These are phyloP conservation scores for Nephrocerus scutellatus DNA, from an alignment of 2,888 invertebrate species.

Conservation along the genomic window DNA sequence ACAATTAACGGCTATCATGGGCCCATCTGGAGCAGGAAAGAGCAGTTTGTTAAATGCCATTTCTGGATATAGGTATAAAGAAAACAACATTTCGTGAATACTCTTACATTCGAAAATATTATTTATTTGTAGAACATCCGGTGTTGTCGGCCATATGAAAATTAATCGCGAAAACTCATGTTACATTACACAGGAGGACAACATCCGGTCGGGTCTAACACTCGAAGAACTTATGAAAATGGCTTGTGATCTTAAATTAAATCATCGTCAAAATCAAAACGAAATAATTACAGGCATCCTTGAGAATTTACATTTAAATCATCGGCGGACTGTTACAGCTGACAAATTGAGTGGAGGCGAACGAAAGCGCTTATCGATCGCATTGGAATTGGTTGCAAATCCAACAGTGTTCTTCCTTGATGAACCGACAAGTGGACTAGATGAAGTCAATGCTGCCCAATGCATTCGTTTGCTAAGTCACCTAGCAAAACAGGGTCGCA, in stretches of 20 bases:
- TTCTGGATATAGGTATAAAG: slow-evolving; percentile 63
- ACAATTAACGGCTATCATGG: slow-evolving; percentile 61
- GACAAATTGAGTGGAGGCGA: slow-evolving; percentile 68
- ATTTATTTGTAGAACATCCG: slow-evolving; percentile 51
- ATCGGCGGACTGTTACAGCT: slow-evolving; percentile 44
- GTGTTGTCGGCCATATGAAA: slow-evolving; percentile 60
- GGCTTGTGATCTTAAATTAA: slow-evolving; percentile 68
- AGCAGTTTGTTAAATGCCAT: slow-evolving; percentile 70
- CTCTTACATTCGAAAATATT: background rate
- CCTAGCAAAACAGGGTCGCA: slow-evolving; percentile 57
- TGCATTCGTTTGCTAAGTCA: slow-evolving; percentile 54
- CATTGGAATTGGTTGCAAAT: slow-evolving; percentile 75
- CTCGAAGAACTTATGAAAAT: slow-evolving; percentile 72
- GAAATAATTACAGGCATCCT: slow-evolving; percentile 41
- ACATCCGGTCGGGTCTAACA: slow-evolving; percentile 64
- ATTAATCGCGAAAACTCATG: slow-evolving; percentile 71
- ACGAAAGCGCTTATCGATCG: slow-evolving; percentile 71
- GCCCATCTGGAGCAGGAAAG: slow-evolving; percentile 67
- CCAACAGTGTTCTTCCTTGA: slow-evolving; percentile 78
- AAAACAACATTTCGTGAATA: background rate
- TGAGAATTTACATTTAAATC: slow-evolving; percentile 40
- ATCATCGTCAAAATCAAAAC: slow-evolving; percentile 30
- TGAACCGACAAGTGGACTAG: slow-evolving; percentile 70
- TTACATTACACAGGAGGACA: slow-evolving; percentile 75
- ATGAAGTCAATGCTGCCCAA: slow-evolving; percentile 59